These are phyloP conservation scores for Apodemia zela DNA, from an alignment of 2,888 invertebrate species.

Conservation along the genomic window DNA sequence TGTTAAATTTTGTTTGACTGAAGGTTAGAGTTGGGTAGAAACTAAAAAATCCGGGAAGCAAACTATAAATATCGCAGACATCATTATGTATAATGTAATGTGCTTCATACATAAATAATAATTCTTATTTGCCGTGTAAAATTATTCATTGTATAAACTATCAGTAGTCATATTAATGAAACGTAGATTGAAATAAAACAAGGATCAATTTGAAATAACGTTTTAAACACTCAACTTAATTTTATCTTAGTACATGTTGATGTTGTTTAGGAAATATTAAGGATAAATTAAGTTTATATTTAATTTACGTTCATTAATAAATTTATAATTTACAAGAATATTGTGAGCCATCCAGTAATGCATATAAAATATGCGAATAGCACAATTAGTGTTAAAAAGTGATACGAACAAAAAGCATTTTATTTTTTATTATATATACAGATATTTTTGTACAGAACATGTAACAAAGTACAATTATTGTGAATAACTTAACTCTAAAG, in stretches of 20 bases:
- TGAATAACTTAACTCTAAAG: neutral
- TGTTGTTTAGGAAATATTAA: neutral
- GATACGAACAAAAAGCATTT: neutral
- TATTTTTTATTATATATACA: neutral
- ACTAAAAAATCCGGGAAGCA: too few species aligned
- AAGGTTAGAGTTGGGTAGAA: too few species aligned
- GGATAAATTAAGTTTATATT: neutral
- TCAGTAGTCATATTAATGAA: too few species aligned
- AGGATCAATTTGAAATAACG: too few species aligned
- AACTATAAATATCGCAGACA: too few species aligned
- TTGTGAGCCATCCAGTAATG: neutral
- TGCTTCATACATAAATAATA: too few species aligned
- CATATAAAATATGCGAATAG: neutral
- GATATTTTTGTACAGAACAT: conserved; percentile 1
- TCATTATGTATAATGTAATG: too few species aligned
- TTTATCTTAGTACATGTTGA: neutral
- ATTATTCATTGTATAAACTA: too few species aligned
- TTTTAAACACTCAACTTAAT: too few species aligned
- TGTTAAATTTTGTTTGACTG: too few species aligned
- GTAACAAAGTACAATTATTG: conserved; percentile 10
- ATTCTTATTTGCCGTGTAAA: too few species aligned
- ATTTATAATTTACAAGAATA: neutral
- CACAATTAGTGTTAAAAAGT: neutral
- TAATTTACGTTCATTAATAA: neutral
- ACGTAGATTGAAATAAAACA: too few species aligned